Conservation (phyloP, 1,140 invertebrate genomes). For the Globodera rostochiensis region DNA sequence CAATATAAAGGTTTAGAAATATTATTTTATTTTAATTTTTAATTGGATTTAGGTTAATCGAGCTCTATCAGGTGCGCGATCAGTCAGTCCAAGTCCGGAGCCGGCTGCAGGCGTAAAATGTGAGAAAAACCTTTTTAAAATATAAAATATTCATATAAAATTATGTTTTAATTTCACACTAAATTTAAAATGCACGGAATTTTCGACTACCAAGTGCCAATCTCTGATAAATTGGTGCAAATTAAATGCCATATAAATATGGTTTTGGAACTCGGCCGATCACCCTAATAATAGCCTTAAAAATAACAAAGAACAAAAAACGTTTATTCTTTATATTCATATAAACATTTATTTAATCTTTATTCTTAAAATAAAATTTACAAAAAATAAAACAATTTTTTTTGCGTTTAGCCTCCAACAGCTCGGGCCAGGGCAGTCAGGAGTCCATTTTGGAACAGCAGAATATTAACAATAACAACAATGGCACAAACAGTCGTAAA, state of each 20-base stretch:
- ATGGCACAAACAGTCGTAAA: slow-evolving; percentile 10
- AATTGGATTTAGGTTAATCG: neutral
- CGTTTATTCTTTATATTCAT: too few relatives aligned
- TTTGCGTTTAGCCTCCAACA: neutral
- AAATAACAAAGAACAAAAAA: too few relatives aligned
- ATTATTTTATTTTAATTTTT: neutral
- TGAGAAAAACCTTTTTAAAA: neutral
- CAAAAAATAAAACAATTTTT: too few relatives aligned
- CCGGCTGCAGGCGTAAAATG: neutral
- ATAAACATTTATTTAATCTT: too few relatives aligned
- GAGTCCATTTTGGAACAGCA: neutral
- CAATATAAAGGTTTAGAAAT: slow-evolving; percentile 2
- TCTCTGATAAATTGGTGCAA: too few relatives aligned
- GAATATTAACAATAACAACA: neutral
- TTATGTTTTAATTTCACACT: neutral
- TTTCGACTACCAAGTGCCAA: too few relatives aligned
- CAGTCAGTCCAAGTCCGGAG: slow-evolving; percentile 12
- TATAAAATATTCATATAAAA: too few relatives aligned
- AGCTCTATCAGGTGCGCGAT: neutral
- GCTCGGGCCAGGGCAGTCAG: neutral
- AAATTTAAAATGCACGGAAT: too few relatives aligned
- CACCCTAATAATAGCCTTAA: too few relatives aligned
- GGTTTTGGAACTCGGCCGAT: too few relatives aligned
- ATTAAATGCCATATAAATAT: too few relatives aligned
- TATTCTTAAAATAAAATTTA: too few relatives aligned